Evolutionary conservation across 30 jellyfish, hydroid and myxozoan species (phyloP).

Genomic region (Aurelia aurita complex sp. Pacific): DNA sequence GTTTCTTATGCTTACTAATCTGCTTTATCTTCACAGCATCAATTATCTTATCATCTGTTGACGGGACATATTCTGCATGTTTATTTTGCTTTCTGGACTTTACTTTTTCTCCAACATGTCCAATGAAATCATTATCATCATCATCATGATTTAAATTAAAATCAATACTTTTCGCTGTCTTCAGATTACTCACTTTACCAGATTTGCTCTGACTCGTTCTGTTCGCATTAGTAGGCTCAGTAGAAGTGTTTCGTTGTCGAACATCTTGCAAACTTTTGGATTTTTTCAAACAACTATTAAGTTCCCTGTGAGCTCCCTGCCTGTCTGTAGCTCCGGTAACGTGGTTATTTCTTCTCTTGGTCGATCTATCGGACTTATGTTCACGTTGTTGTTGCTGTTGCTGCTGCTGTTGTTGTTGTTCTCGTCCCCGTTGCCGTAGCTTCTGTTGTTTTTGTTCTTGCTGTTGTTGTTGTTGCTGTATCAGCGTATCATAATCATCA

Average conservation of each 20-base stretch:
- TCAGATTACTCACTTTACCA: not conserved
- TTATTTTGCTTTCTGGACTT: not conserved
- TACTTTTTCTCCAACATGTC: not conserved
- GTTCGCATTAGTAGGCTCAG: not conserved
- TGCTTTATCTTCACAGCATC: too few species aligned
- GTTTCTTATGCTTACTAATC: too few species aligned
- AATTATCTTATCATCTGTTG: too few species aligned
- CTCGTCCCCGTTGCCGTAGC: not conserved
- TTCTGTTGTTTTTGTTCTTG: not conserved
- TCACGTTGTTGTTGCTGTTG: not conserved
- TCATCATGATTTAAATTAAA: not conserved
- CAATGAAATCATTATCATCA: too few species aligned
- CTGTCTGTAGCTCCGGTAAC: not conserved
- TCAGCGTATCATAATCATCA: not conserved
- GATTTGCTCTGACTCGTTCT: not conserved
- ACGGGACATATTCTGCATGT: not conserved
- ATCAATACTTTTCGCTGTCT: conserved; percentile 13
- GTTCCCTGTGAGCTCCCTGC: too few species aligned
- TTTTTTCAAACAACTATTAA: too few species aligned
- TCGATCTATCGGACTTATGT: not conserved
- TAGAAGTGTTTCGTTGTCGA: too few species aligned
- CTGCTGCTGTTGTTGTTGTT: not conserved
- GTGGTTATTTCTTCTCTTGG: not conserved
- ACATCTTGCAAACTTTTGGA: too few species aligned
- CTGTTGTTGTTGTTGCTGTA: not conserved